phyloP scores from a whole-genome alignment of 2,888 invertebrate species.

The Trichopria drosophilae region DNA sequence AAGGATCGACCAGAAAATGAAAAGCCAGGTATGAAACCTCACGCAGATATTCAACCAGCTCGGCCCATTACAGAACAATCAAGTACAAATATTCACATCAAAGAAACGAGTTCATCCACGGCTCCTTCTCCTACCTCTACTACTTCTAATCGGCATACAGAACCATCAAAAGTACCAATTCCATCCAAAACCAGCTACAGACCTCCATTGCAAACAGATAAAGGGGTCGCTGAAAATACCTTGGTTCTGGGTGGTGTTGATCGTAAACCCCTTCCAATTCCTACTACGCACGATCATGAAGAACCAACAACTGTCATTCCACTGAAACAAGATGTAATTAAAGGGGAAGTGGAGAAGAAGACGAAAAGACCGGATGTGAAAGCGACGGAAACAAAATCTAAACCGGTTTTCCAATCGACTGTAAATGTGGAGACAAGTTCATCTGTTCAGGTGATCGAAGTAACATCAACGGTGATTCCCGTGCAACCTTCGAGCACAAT shows the following conservation, averaged over 20 bases:
- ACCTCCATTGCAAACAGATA: constrained; percentile 11
- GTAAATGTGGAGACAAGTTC: constrained; percentile 53
- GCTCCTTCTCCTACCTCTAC: no score
- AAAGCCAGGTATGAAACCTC: constrained; percentile 15
- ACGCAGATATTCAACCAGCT: constrained; percentile 12
- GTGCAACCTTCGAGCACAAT: constrained; percentile 43
- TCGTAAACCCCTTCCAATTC: constrained; percentile 43
- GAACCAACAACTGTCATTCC: constrained; percentile 22
- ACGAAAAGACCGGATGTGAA: constrained; percentile 5
- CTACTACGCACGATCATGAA: constrained; percentile 16
- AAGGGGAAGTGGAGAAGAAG: constrained; percentile 7
- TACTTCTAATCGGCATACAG: no score
- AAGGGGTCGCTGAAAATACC: constrained; percentile 44
- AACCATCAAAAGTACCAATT: no score
- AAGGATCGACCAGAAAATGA: constrained; percentile 32
- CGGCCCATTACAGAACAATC: constrained; percentile 14
- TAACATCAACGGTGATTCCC: constrained; percentile 41
- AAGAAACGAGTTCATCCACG: no score
- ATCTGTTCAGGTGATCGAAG: constrained; percentile 50
- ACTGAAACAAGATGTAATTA: constrained; percentile 20
- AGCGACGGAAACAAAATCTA: constrained; percentile 24
- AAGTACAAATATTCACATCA: no score
- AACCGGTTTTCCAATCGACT: constrained; percentile 41
- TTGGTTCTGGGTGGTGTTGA: constrained; percentile 44
- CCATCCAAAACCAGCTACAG: constrained; percentile 6